Percentiles rank a stretch among this genome's conserved stretches.
phyloP scores from a whole-genome alignment of 2,113 vertebrate species.

The Marmota flaviventris region DNA sequence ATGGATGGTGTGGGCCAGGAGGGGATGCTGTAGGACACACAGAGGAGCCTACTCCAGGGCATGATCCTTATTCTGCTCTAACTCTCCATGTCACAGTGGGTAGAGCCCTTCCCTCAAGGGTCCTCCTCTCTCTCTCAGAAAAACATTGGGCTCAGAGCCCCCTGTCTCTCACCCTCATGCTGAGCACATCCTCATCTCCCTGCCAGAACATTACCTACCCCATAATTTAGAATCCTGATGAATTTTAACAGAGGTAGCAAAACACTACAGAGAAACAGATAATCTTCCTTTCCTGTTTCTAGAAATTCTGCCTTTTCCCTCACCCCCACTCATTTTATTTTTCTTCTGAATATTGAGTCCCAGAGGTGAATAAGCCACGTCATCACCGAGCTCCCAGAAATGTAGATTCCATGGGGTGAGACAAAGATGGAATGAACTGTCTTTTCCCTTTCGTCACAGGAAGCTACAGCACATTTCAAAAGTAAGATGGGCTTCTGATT shows the following conservation, averaged over 20 bases:
- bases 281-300: background rate
- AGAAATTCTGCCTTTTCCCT: background rate
- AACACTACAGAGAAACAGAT: background rate
- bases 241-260: conserved; percentile 45
- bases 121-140: background rate
- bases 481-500: conserved; percentile 50
- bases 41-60: background rate
- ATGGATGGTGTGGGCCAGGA: too few species aligned
- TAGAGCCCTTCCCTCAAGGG: background rate
- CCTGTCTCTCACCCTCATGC: background rate
- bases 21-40: background rate
- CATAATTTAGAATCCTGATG: background rate
- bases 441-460: background rate
- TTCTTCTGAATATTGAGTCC: conserved; percentile 17
- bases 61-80: background rate
- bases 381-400: conserved; percentile 33
- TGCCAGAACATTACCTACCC: background rate
- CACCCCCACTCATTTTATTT: background rate
- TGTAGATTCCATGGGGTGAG: background rate
- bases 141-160: background rate
- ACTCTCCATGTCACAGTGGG: background rate
- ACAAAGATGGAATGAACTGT: background rate
- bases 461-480: conserved; percentile 60
- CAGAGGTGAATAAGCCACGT: background rate
- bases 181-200: background rate